These are phyloP conservation scores for Silurus glanis DNA, from an alignment of 2,113 vertebrate genomes.

Conservation along the genomic window DNA sequence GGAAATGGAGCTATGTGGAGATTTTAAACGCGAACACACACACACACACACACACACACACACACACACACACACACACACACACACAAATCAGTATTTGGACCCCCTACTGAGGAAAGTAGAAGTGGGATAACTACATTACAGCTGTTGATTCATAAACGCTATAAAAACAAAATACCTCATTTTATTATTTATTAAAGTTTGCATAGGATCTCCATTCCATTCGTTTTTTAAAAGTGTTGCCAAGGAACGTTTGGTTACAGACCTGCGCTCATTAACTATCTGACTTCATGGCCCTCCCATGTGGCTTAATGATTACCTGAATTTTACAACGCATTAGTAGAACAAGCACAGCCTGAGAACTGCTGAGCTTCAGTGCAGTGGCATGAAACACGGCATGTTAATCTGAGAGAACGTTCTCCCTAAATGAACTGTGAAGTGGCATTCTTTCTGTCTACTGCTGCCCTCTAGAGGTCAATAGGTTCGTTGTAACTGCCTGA, in stretches of 20 bases:
- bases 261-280: slow-evolving; percentile 17
- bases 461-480: slow-evolving; percentile 25
- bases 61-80: slow-evolving; percentile 5
- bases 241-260: slow-evolving; percentile 29
- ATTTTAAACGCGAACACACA: slow-evolving; percentile 19
- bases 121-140: slow-evolving; percentile 4
- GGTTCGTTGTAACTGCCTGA: neutral
- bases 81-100: neutral
- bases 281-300: slow-evolving; percentile 17
- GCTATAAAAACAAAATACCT: neutral
- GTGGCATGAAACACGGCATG: neutral
- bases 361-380: slow-evolving; percentile 18
- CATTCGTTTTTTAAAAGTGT: slow-evolving; percentile 22
- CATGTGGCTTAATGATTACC: slow-evolving; percentile 40
- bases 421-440: neutral
- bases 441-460: slow-evolving; percentile 25
- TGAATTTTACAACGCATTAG: slow-evolving; percentile 16
- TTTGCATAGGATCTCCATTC: neutral
- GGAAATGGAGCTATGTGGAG: slow-evolving; percentile 29
- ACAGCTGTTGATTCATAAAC: slow-evolving; percentile 8
- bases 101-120: slow-evolving; percentile 5
- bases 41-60: slow-evolving; percentile 29
- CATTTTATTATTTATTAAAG: neutral
- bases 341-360: slow-evolving; percentile 14
- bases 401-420: neutral